Conservation (phyloP, 2,888 invertebrate genomes). For the Dendrolimus houi region DNA sequence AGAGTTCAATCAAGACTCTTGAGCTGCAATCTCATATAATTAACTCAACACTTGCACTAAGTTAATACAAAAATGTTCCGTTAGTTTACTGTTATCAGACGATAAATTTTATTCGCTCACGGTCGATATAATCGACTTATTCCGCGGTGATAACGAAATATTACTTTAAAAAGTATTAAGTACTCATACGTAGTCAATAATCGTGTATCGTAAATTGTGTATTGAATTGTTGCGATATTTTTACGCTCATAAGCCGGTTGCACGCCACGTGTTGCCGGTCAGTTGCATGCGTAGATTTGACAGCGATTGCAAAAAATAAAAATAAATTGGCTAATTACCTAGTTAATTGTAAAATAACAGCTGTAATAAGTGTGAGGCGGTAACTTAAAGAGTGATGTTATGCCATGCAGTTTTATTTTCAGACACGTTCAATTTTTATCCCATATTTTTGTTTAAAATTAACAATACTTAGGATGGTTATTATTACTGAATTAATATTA, state of each 20-base stretch:
- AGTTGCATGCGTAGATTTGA: background rate
- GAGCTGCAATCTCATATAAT: no score
- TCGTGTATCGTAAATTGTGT: conserved; percentile 1
- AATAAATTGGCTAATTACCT: background rate
- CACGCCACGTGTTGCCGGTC: background rate
- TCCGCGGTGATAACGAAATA: conserved; percentile 39
- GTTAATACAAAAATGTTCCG: conserved; percentile 3
- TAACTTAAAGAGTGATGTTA: no score
- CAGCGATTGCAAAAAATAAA: background rate
- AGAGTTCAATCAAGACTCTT: no score
- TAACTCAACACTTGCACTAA: no score
- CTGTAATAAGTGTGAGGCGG: no score
- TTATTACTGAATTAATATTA: no score
- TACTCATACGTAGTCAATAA: background rate
- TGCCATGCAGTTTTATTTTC: no score
- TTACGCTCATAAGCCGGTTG: background rate
- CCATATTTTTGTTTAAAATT: no score
- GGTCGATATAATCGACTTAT: conserved; percentile 46
- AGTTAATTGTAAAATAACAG: background rate
- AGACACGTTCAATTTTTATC: no score
- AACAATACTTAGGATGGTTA: no score
- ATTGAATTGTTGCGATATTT: background rate
- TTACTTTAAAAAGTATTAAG: conserved; percentile 13
- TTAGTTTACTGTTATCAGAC: conserved; percentile 40
- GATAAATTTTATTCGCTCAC: conserved; percentile 55